Conservation (phyloP, 2,888 invertebrate genomes). For the Plebejus melissa region DNA sequence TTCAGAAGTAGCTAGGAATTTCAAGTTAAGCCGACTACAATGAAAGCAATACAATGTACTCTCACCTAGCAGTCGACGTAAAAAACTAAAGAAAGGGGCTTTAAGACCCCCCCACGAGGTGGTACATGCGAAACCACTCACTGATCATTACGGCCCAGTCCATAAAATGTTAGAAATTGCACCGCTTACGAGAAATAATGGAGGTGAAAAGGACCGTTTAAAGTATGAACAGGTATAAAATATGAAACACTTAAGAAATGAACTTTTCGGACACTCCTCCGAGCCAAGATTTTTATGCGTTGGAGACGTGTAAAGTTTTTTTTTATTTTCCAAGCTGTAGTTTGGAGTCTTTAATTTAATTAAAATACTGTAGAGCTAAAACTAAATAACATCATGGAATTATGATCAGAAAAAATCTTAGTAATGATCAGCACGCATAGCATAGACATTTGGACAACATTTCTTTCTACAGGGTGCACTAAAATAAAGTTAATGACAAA, state of each 20-base stretch:
- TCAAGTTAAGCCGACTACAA: conserved; percentile 35
- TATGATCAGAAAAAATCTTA: too few species aligned
- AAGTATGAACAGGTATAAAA: conserved; percentile 15
- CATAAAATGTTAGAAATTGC: conserved; percentile 38
- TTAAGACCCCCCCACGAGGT: conserved; percentile 53
- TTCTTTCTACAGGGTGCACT: background rate
- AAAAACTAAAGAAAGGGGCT: conserved; percentile 65
- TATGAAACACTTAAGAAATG: background rate
- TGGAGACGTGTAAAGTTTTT: background rate
- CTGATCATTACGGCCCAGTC: conserved; percentile 46
- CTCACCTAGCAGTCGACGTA: conserved; percentile 48
- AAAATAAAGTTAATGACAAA: background rate
- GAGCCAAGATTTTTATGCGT: background rate
- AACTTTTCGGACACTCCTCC: background rate
- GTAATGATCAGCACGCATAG: too few species aligned
- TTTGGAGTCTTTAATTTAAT: too few species aligned
- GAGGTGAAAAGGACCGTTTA: conserved; percentile 31
- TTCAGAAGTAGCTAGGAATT: conserved; percentile 7
- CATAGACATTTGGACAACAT: too few species aligned
- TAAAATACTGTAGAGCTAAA: too few species aligned
- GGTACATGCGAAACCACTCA: conserved; percentile 71
- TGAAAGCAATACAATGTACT: conserved; percentile 60
- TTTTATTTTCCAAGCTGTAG: too few species aligned
- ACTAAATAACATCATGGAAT: too few species aligned
- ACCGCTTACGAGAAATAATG: conserved; percentile 34